Conservation (phyloP, 2,888 invertebrate genomes). For the Nomada fabriciana region DNA sequence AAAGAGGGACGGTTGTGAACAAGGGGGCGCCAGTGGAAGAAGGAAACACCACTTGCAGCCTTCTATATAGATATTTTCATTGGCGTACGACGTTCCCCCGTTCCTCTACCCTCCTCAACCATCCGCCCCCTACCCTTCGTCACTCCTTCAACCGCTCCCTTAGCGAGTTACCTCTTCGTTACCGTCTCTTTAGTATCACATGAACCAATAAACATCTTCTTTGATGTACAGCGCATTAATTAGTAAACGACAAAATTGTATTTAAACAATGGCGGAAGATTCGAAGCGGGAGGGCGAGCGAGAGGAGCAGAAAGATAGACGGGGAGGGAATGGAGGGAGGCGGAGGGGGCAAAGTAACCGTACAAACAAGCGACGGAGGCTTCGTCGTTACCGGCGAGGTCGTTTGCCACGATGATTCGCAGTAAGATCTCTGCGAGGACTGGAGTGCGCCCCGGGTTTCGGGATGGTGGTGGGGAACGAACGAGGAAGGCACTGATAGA, state of each 20-base stretch:
- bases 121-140: constrained; percentile 68
- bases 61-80: constrained; percentile 76
- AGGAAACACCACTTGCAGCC: constrained; percentile 65
- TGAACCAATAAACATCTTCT: constrained; percentile 86
- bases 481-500: constrained; percentile 72
- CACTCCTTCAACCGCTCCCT: constrained; percentile 81
- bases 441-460: constrained; percentile 34
- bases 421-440: constrained; percentile 64
- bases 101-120: constrained; percentile 24
- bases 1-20: constrained; percentile 47
- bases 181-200: constrained; percentile 85
- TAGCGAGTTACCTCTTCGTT: constrained; percentile 84
- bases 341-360: constrained; percentile 76
- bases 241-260: constrained; percentile 88
- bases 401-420: constrained; percentile 74
- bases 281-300: constrained; percentile 58
- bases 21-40: constrained; percentile 61
- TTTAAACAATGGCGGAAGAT: constrained; percentile 86
- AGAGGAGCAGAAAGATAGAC: constrained; percentile 39
- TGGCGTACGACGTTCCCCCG: constrained; percentile 66
- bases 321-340: constrained; percentile 14
- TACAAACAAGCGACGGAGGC: constrained; percentile 78
- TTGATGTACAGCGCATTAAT: constrained; percentile 86
- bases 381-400: constrained; percentile 72
- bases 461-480: constrained; percentile 18